Evolutionary conservation across 1,140 invertebrate species (phyloP).

Genomic region (Cryptotermes secundus): DNA sequence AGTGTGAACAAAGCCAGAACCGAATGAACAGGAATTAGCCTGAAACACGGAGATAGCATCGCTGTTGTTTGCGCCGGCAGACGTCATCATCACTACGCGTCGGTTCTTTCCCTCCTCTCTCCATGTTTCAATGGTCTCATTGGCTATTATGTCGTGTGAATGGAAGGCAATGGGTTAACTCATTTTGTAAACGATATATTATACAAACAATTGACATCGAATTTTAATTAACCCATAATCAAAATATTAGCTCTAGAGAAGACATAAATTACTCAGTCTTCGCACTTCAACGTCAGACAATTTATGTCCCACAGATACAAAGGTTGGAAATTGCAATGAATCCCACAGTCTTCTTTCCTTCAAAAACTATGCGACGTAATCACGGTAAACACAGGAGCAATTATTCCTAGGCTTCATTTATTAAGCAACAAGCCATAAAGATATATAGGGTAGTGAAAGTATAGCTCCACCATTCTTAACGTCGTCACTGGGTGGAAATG

Average conservation of each 20-base stretch:
- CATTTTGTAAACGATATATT: not conserved
- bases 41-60: not conserved
- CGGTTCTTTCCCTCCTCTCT: not conserved
- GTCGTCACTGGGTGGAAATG: too few relatives aligned
- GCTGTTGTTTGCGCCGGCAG: not conserved
- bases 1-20: not conserved
- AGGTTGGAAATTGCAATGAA: not conserved
- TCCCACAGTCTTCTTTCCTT: not conserved
- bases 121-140: slow-evolving; percentile 1
- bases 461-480: too few relatives aligned
- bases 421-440: too few relatives aligned
- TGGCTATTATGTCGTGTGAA: not conserved
- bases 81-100: not conserved
- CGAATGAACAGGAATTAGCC: not conserved
- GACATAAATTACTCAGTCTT: not conserved
- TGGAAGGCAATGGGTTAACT: slow-evolving; percentile 2
- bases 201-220: not conserved
- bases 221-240: slow-evolving; percentile 9
- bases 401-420: too few relatives aligned
- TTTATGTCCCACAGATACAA: not conserved
- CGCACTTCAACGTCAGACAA: not conserved
- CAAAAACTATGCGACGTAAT: too few relatives aligned
- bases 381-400: too few relatives aligned
- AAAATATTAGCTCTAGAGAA: not conserved
- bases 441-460: too few relatives aligned